phyloP scores from a whole-genome alignment of 2,888 invertebrate species.

The Calephelis perditalis region DNA sequence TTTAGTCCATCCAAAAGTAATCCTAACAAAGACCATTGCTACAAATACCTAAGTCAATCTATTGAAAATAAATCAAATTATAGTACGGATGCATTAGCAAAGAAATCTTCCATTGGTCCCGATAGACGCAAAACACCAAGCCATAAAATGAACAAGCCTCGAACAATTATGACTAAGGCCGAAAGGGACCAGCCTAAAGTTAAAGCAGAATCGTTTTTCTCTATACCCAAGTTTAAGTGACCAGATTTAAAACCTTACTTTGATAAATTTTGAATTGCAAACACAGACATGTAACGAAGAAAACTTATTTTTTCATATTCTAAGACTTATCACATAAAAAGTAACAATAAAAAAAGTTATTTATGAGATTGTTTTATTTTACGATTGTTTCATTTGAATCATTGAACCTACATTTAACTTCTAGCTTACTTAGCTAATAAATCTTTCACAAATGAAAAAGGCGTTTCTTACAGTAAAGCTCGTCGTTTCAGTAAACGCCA shows the following conservation, averaged over 20 bases:
- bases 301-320: no score
- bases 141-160: neutral
- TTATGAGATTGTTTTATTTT: no score
- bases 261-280: neutral
- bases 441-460: neutral
- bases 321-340: no score
- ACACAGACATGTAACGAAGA: no score
- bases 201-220: neutral
- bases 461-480: slow-evolving; percentile 8
- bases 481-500: slow-evolving; percentile 9
- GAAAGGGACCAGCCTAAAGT: neutral
- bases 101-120: neutral
- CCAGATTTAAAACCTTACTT: neutral
- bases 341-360: no score
- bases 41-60: slow-evolving; percentile 2
- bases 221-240: neutral
- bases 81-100: neutral
- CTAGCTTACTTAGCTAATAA: no score
- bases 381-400: no score
- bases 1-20: neutral
- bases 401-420: no score
- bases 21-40: neutral
- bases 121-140: neutral
- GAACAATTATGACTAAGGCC: neutral
- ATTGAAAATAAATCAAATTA: slow-evolving; percentile 1